These are phyloP conservation scores for Catagonus wagneri DNA, from an alignment of 2,113 vertebrate species.

Conservation along the genomic window DNA sequence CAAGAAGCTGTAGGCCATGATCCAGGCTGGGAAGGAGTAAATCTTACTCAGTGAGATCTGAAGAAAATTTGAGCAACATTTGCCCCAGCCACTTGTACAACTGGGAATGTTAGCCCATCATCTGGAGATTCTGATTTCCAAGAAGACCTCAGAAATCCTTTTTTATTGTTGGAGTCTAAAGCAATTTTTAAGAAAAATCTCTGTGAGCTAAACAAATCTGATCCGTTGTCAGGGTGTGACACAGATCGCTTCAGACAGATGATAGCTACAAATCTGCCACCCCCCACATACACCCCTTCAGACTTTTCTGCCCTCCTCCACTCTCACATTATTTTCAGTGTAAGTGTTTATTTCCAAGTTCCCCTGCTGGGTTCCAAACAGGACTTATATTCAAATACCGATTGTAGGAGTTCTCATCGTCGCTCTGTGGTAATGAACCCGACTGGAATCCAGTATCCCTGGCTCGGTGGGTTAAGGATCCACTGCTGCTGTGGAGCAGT, in stretches of 20 bases:
- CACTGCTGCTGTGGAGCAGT: too few relatives aligned
- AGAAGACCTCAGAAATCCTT: background rate
- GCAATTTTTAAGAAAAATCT: conserved; percentile 23
- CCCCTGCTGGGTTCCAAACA: background rate
- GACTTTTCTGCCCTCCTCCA: background rate
- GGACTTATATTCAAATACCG: background rate
- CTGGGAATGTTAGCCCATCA: background rate
- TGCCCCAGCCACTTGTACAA: accelerated
- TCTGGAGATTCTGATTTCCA: background rate
- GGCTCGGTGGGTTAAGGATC: too few relatives aligned
- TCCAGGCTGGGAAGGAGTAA: background rate
- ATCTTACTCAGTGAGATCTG: background rate
- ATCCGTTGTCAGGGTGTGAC: accelerated
- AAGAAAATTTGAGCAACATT: accelerated
- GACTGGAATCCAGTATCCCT: too few relatives aligned
- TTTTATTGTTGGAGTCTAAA: background rate
- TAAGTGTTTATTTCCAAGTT: background rate
- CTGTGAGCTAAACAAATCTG: background rate
- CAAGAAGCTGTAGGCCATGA: background rate
- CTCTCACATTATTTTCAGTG: background rate
- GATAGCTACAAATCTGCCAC: background rate
- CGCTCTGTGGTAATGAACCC: too few relatives aligned
- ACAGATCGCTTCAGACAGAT: background rate
- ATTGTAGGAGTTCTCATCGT: too few relatives aligned
- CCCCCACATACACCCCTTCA: background rate